These are phyloP conservation scores for Clarias magur DNA, from an alignment of 2,113 vertebrate genomes.

Conservation along the genomic window DNA sequence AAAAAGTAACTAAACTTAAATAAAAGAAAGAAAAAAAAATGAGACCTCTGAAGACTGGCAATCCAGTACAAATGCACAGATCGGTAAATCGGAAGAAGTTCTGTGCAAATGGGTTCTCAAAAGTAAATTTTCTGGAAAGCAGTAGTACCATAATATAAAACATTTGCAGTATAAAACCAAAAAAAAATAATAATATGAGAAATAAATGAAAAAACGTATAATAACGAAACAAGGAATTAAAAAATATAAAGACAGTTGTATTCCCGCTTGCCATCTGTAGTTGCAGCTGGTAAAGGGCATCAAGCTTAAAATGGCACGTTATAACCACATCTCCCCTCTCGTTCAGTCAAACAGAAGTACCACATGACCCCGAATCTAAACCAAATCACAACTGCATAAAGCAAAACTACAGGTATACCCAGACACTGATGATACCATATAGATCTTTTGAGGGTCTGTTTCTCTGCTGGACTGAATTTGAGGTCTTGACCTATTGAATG, in stretches of 20 bases:
- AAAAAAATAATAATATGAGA: slow-evolving; percentile 43
- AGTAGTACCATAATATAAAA: slow-evolving; percentile 57
- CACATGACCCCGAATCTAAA: slow-evolving; percentile 1
- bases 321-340: slow-evolving; percentile 54
- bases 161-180: slow-evolving; percentile 37
- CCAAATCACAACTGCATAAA: neutral
- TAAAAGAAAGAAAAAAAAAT: slow-evolving; percentile 57
- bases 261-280: slow-evolving; percentile 12
- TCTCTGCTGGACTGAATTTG: neutral
- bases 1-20: slow-evolving; percentile 54
- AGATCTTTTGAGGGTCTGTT: neutral
- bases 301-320: slow-evolving; percentile 54
- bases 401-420: neutral
- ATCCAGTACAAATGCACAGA: slow-evolving; percentile 55
- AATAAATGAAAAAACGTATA: slow-evolving; percentile 37
- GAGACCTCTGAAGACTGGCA: slow-evolving; percentile 27
- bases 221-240: slow-evolving; percentile 27
- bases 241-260: slow-evolving; percentile 25
- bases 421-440: neutral
- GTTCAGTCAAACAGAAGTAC: slow-evolving; percentile 30
- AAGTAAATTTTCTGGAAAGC: slow-evolving; percentile 48
- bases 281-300: slow-evolving; percentile 31
- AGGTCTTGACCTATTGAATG: neutral
- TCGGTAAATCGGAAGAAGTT: slow-evolving; percentile 43
- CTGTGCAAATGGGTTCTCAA: slow-evolving; percentile 50